Base-by-base conservation (phyloP, 2,888 invertebrate genomes). In the Amblyjoppa fuscipennis region DNA sequence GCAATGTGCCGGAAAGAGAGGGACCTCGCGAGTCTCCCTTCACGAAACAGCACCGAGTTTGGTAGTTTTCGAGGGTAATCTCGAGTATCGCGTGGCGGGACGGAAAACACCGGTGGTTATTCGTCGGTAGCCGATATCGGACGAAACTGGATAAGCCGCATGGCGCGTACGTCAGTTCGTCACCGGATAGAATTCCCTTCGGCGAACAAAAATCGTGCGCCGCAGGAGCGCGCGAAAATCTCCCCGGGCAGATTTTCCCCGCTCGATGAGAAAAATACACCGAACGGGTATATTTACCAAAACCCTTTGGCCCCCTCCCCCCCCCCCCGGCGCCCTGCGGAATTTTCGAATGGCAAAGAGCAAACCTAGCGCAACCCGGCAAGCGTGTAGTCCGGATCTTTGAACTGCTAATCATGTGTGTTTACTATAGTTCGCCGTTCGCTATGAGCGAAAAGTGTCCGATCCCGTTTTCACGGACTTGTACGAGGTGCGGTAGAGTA, bases 301-400 rank as follows among this genome's bases (percentile, higher is more conserved):
- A 76, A 81, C 68, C 61, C 61, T 84, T 84, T 81, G 68, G 41
- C n/a, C 70, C 76, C 53, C 31, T 0, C 70, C 70, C 76, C 53
- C 31, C 20, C 70, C 76, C 53, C 31, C 31, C 66, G 25, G 66
- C 56, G 25, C 20, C 16, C 3, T 38, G 25, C 51, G 49, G 28
- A 81, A 81, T 84, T 84, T 77, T 84, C 73, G 20, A 61, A 77
- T 61, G 53, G 25, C 81, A 81, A 77, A 77, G 71, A 80, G 80
- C 51, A 73, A 71, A 78, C 70, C 69, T 25, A 34, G 41, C 73
- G 11, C 13, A 13, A 41, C 59, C 73, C 45, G 49, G 51, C 38
- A 49, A 34, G 49, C n/a, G 70, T 34, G 59, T 51, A 13, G 71
- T 61, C 25, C 51, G 53, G n/a, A 20, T 53, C 20, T 53, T 53